phyloP scores from a whole-genome alignment of 2,888 invertebrate genomes.

The Nemapogon koenigi region DNA sequence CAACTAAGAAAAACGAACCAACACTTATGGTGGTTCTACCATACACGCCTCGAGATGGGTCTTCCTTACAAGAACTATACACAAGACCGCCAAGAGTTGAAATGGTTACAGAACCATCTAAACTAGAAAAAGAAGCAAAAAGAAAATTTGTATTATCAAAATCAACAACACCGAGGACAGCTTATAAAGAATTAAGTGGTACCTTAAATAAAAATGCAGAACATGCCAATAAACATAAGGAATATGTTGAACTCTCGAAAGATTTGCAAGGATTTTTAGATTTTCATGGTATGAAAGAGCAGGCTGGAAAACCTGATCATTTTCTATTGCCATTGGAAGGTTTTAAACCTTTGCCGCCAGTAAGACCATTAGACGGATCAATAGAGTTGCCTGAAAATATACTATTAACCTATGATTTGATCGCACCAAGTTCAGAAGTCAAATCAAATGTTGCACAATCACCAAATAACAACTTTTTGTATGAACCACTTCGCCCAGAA shows the following conservation, averaged over 20 bases:
- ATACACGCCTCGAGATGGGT: slow-evolving; percentile 63
- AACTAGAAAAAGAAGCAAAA: slow-evolving; percentile 21
- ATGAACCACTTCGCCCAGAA: slow-evolving; percentile 43
- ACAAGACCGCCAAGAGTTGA: slow-evolving; percentile 70
- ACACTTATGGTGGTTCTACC: slow-evolving; percentile 73
- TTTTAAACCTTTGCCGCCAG: slow-evolving; percentile 50
- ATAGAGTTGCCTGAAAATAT: slow-evolving; percentile 52
- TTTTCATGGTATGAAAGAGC: slow-evolving; percentile 42
- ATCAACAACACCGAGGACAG: slow-evolving; percentile 23
- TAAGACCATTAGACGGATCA: slow-evolving; percentile 39
- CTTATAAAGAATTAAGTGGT: slow-evolving; percentile 12
- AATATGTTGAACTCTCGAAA: slow-evolving; percentile 23
- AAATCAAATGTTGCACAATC: slow-evolving; percentile 22
- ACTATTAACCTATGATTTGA: slow-evolving; percentile 44
- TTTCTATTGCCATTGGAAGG: slow-evolving; percentile 50
- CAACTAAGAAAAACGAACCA: slow-evolving; percentile 31
- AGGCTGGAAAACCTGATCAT: slow-evolving; percentile 37
- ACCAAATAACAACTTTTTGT: slow-evolving; percentile 36
- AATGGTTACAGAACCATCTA: slow-evolving; percentile 40
- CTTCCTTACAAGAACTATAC: slow-evolving; percentile 68
- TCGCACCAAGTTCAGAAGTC: slow-evolving; percentile 29
- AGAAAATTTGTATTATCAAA: background rate
- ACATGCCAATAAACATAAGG: slow-evolving; percentile 27
- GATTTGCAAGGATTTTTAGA: slow-evolving; percentile 42
- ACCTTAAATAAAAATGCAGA: slow-evolving; percentile 27